A percentile compares a stretch with the other conserved stretches of the same genome.
Conservation (phyloP, 2,113 vertebrate species). For the Paradoxurus hermaphroditus region DNA sequence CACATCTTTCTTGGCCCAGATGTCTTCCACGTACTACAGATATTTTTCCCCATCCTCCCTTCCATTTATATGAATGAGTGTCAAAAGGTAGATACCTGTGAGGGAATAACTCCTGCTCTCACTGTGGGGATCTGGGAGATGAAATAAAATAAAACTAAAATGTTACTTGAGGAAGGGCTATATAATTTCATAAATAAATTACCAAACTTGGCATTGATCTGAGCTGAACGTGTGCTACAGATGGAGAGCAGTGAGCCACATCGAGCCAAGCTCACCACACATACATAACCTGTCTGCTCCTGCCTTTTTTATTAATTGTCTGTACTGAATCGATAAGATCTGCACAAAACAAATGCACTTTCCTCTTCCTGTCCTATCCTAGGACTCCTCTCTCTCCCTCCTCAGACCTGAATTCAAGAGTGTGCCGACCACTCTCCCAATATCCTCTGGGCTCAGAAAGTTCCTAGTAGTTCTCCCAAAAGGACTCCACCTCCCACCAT, state of each 20-base stretch:
- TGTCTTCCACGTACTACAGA: not conserved
- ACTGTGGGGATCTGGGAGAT: not conserved
- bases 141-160: conserved; percentile 71
- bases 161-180: conserved; percentile 53
- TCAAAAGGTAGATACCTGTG: conserved; percentile 53
- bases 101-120: conserved; percentile 63
- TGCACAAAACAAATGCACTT: not conserved
- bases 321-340: not conserved
- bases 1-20: not conserved
- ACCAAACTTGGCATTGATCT: conserved; percentile 2
- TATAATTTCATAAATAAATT: conserved; percentile 71
- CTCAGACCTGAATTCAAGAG: not conserved
- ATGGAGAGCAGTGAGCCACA: not conserved
- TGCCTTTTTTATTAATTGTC: conserved; percentile 5
- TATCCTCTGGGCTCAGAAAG: not conserved
- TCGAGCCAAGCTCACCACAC: not conserved
- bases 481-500: not conserved
- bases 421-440: not conserved
- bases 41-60: not conserved
- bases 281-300: not conserved
- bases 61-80: conserved; percentile 63
- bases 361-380: not conserved
- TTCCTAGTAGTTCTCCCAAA: not conserved
- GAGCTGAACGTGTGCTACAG: not conserved
- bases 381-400: not conserved